A percentile compares a stretch with the other conserved stretches of the same genome.
These are phyloP conservation scores for Montipora capitata DNA, from an alignment of 92 coral and sea anemone genomes.

Conservation along the genomic window DNA sequence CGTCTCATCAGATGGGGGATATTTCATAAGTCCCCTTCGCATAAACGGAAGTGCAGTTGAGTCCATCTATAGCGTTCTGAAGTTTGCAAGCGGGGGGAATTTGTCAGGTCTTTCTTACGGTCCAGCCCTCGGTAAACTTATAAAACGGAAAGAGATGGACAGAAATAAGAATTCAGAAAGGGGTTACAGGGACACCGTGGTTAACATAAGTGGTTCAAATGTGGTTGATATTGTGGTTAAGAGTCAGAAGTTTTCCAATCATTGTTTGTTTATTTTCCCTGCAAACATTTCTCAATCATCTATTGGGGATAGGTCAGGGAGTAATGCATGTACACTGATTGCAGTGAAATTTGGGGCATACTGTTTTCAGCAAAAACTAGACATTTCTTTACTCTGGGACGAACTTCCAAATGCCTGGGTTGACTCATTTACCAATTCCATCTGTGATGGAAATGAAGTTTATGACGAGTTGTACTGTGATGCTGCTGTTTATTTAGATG, in stretches of 20 bases:
- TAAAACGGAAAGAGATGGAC: conserved; percentile 33
- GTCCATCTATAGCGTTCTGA: conserved; percentile 49
- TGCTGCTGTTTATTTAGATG: conserved; percentile 48
- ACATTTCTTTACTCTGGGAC: conserved; percentile 27
- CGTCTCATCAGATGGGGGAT: conserved; percentile 40
- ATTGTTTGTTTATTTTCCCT: not conserved
- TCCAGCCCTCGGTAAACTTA: conserved; percentile 42
- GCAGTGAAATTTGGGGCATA: conserved; percentile 41
- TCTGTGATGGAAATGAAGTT: conserved; percentile 52
- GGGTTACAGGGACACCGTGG: conserved; percentile 49
- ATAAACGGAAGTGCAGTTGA: conserved; percentile 69
- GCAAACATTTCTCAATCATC: conserved; percentile 41
- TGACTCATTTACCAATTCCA: conserved; percentile 29
- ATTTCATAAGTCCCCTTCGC: conserved; percentile 61
- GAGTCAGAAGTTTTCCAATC: not conserved
- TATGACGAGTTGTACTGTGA: conserved; percentile 50
- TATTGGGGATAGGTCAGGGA: conserved; percentile 34
- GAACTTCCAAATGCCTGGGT: conserved; percentile 51
- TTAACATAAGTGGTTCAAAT: conserved; percentile 22
- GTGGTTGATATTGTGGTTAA: not conserved
- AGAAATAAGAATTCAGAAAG: conserved; percentile 38
- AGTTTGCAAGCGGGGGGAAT: conserved; percentile 51
- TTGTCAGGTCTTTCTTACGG: conserved; percentile 37
- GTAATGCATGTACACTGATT: conserved; percentile 62
- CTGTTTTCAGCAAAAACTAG: conserved; percentile 29